Percentiles rank a stretch among this genome's conserved stretches.
These are phyloP conservation scores for Himalopsyche tibetana DNA, from an alignment of 2,888 invertebrate species.

Conservation along the genomic window DNA sequence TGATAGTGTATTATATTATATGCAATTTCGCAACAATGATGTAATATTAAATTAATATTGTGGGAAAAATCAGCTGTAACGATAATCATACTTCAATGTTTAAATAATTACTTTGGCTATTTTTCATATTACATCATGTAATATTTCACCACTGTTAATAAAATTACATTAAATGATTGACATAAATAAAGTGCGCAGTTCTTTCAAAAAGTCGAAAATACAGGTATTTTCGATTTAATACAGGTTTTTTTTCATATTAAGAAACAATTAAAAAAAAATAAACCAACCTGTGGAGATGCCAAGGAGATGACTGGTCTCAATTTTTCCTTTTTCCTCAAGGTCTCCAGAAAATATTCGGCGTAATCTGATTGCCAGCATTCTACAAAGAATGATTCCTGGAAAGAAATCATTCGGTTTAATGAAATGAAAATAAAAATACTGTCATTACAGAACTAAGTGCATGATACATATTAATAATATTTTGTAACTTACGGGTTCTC, in stretches of 20 bases:
- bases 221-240: background rate
- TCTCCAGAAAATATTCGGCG: conserved; percentile 57
- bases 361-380: conserved; percentile 60
- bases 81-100: no score
- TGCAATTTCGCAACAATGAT: background rate
- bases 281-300: conserved; percentile 59
- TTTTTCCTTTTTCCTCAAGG: conserved; percentile 59
- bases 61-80: no score
- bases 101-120: no score
- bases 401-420: background rate
- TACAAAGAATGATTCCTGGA: conserved; percentile 53
- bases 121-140: no score
- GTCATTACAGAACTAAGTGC: background rate
- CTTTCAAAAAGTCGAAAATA: background rate
- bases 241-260: background rate
- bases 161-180: background rate
- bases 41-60: background rate
- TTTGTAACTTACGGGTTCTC: conserved; percentile 22
- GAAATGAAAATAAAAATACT: background rate
- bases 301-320: conserved; percentile 52
- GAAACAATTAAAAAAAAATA: background rate
- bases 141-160: no score
- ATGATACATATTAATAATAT: background rate
- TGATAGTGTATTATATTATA: no score
- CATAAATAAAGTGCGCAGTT: conserved; percentile 38